Conservation (phyloP, 64 coral and sea anemone genomes). For the Porites lutea region DNA sequence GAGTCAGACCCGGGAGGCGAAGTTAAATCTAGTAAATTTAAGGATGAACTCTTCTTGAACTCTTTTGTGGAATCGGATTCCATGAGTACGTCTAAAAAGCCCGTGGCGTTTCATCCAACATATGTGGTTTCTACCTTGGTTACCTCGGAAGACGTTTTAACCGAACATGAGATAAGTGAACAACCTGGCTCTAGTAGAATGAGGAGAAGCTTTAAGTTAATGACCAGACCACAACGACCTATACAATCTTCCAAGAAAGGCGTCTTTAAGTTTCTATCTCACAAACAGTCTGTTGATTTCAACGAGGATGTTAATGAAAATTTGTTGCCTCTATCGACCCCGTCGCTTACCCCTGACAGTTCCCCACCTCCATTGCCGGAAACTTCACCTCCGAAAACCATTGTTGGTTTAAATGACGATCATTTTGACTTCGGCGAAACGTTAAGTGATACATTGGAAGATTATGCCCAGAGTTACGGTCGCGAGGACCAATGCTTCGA, state of each 20-base stretch:
- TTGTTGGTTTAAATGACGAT: background rate
- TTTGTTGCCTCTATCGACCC: background rate
- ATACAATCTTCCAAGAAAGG: background rate
- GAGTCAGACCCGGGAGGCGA: background rate
- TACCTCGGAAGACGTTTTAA: background rate
- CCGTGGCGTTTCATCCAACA: background rate
- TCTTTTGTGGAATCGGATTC: background rate
- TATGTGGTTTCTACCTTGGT: background rate
- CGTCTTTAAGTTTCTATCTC: too few species aligned
- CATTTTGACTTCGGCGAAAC: constrained; percentile 1
- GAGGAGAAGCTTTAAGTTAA: background rate
- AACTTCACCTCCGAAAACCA: background rate
- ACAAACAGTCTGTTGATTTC: background rate
- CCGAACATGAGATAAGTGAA: background rate
- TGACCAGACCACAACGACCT: background rate
- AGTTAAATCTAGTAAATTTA: background rate
- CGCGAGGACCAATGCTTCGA: background rate
- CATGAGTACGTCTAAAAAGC: background rate
- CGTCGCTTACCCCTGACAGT: background rate
- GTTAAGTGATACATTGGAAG: background rate
- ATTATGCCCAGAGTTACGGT: background rate
- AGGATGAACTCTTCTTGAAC: background rate
- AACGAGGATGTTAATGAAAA: background rate
- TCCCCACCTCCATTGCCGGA: constrained; percentile 5
- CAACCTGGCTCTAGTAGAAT: background rate